Conservation (phyloP, 1,140 invertebrate species). For the Papilio dardanus region DNA sequence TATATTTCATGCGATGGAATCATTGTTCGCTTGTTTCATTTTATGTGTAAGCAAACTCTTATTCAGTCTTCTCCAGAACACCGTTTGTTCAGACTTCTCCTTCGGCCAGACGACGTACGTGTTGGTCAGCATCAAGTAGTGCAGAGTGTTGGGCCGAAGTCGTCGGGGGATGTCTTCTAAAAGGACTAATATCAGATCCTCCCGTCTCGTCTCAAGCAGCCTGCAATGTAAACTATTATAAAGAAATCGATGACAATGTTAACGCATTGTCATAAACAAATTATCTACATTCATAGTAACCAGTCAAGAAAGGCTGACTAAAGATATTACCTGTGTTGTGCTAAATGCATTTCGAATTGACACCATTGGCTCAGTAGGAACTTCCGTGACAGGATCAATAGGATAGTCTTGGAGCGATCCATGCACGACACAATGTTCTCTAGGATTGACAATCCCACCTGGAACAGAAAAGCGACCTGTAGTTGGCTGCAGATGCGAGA, state of each 20-base stretch:
- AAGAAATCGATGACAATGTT: no score
- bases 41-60: conserved; percentile 65
- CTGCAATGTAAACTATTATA: conserved; percentile 67
- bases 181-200: conserved; percentile 84
- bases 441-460: conserved; percentile 84
- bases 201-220: conserved; percentile 83
- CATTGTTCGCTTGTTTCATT: conserved; percentile 55
- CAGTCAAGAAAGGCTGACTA: no score
- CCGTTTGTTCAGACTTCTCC: conserved; percentile 60
- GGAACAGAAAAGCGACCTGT: not conserved
- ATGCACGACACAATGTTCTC: conserved; percentile 87
- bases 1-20: conserved; percentile 61
- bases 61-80: conserved; percentile 75
- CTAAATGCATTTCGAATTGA: conserved; percentile 86
- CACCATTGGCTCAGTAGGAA: conserved; percentile 86
- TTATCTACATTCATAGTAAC: no score
- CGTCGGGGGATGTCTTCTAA: conserved; percentile 84
- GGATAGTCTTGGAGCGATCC: conserved; percentile 83
- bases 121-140: conserved; percentile 85
- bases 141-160: conserved; percentile 83
- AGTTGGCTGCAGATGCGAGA: not conserved
- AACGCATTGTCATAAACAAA: no score
- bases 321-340: conserved; percentile 83
- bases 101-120: conserved; percentile 86
- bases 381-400: conserved; percentile 83